Evolutionary conservation across 2,797 vertebrate species (phyloP).

Genomic region (Typhlichthys eigenmanni): DNA sequence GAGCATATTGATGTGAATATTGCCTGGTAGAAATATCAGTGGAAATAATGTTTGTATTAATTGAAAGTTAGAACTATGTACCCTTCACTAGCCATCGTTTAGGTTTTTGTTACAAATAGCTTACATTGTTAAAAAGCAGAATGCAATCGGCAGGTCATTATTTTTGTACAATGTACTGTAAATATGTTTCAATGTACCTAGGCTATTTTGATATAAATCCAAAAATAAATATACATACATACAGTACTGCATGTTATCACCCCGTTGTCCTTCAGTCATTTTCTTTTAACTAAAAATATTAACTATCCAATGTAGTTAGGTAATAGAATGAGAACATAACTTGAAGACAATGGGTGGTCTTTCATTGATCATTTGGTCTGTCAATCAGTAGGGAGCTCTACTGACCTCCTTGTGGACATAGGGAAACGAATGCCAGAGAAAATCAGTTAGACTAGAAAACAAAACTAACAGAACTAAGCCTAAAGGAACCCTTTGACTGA

Average conservation of each 20-base stretch:
- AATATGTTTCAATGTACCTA: constrained; percentile 74
- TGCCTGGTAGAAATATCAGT: constrained; percentile 23
- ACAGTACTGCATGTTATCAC: constrained; percentile 49
- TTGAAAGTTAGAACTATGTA: constrained; percentile 24
- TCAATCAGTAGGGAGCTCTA: too few species aligned
- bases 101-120: constrained; percentile 36
- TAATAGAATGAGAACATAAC: too few species aligned
- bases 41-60: constrained; percentile 37
- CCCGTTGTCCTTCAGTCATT: too few species aligned
- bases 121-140: constrained; percentile 37
- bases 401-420: too few species aligned
- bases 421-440: too few species aligned
- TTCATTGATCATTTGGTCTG: too few species aligned
- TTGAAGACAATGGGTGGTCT: too few species aligned
- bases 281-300: too few species aligned
- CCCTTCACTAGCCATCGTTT: constrained; percentile 8
- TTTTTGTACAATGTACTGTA: constrained; percentile 81
- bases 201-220: constrained; percentile 80
- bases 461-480: too few species aligned
- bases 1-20: constrained; percentile 42
- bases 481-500: too few species aligned
- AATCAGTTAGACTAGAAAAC: too few species aligned
- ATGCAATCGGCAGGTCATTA: constrained; percentile 52
- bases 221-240: constrained; percentile 75
- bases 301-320: too few species aligned